A percentile compares a stretch with the other conserved stretches of the same genome.
These are phyloP conservation scores for Pelmatolapia mariae DNA, from an alignment of 2,113 vertebrate genomes.

Conservation along the genomic window DNA sequence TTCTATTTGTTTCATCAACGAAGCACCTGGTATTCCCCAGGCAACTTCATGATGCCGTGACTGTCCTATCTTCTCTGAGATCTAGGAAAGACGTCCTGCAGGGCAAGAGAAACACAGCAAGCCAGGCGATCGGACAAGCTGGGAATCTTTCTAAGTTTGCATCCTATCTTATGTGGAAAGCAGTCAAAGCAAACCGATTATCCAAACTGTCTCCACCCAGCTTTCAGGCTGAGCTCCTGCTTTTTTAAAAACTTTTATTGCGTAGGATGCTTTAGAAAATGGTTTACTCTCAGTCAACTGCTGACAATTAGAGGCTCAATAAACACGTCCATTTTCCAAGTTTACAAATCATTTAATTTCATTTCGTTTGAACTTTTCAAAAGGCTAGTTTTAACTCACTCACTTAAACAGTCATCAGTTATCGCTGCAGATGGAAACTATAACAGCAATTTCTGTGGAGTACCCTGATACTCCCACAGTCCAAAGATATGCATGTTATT, in stretches of 20 bases:
- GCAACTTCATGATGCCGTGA: not conserved
- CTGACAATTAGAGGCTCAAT: not conserved
- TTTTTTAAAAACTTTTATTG: not conserved
- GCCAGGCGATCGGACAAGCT: not conserved
- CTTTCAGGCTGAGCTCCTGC: not conserved
- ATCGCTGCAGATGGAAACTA: not conserved
- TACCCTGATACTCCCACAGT: not conserved
- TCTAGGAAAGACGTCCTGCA: not conserved
- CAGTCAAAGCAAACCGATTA: not conserved
- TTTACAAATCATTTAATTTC: not conserved
- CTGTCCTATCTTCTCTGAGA: not conserved
- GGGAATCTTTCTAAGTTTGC: not conserved
- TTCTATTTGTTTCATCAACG: not conserved
- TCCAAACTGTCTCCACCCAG: not conserved
- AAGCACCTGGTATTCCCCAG: not conserved
- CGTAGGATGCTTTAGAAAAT: not conserved
- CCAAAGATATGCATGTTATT: not conserved
- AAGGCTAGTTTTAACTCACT: not conserved
- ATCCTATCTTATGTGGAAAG: not conserved
- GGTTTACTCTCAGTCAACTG: not conserved
- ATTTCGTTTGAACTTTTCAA: not conserved
- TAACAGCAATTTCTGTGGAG: not conserved
- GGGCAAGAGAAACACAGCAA: not conserved
- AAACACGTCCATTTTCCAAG: not conserved
- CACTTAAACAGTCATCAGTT: not conserved